Base-by-base conservation (phyloP, 2,797 vertebrate species). In the Tauraco hartlaubi region DNA sequence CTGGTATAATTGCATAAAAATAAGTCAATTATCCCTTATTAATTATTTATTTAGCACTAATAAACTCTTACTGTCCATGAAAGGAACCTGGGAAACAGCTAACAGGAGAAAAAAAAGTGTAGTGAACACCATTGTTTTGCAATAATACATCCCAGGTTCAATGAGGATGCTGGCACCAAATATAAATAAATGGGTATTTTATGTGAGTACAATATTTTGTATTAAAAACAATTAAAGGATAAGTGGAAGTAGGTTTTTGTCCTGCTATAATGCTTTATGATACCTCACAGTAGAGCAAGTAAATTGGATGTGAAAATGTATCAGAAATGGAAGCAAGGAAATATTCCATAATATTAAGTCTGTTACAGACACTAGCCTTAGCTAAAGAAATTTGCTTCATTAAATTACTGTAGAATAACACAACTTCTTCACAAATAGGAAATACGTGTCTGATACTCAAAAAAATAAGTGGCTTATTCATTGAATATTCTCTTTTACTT, bases 41-140 rank as follows among this genome's bases (percentile, higher is more conserved):
- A 96, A 98, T 97, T 96, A 97, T 95, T 96, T 93, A 97, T 96
- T 88, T 88, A 76, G 37, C 56, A 74, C 92, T 94, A 96, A 95
- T 85, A 95, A 95, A 88, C n/a, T 56, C 20, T 93, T 90, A 81
- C 54, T 94, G 52, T 19, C 66, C 35, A 84, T 19, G 21, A 96
- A 81, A 94, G 67, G 77, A 59, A 69, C 41, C 52, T 94, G 46
- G 48, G 28, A 48, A 88, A 81, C 14, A 69, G 46, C 37, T 71
- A 96, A 78, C 35, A 35, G 63, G 37, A 94, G 22, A 1, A 2
- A 76, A 66, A 66, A 79, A 93, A 44, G 31, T 37, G 19, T 43
- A 63, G 85, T 31, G 31, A 93, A 68, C 31, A 58, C 41, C 58
- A 92, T 74, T 93, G 37, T 84, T 85, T 89, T 39, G 13, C 59